A percentile compares a stretch with the other conserved stretches of the same genome.
These are phyloP conservation scores for Caiman crocodilus DNA, from an alignment of 2,797 vertebrate genomes.

Conservation along the genomic window DNA sequence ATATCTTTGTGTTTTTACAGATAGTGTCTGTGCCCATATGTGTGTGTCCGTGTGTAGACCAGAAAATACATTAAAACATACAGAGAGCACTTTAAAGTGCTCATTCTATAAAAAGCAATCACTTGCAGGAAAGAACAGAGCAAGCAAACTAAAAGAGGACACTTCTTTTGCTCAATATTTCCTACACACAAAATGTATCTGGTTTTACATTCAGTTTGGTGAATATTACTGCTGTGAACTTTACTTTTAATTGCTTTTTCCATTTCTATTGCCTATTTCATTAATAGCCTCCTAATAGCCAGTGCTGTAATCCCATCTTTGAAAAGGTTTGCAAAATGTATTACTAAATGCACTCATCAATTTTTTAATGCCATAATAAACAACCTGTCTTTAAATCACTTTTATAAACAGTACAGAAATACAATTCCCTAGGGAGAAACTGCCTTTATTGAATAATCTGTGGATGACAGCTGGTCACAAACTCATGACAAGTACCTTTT, in stretches of 20 bases:
- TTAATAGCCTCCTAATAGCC: background rate
- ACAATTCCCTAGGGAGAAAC: background rate
- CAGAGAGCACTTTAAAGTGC: conserved; percentile 26
- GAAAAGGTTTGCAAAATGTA: background rate
- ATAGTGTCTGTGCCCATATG: background rate
- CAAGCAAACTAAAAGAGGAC: background rate
- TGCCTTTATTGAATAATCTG: background rate
- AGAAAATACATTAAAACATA: background rate
- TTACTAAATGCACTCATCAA: background rate
- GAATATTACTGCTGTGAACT: background rate
- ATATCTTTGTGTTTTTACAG: conserved; percentile 1
- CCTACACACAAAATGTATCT: background rate
- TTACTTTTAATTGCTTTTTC: conserved; percentile 11
- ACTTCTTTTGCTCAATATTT: background rate
- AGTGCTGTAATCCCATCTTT: background rate
- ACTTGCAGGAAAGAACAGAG: conserved; percentile 24
- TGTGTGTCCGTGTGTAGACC: background rate
- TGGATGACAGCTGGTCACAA: background rate
- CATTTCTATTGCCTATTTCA: background rate
- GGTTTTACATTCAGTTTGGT: background rate
- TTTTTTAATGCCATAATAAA: background rate
- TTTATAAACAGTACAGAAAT: background rate
- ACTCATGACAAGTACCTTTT: background rate
- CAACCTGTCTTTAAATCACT: background rate
- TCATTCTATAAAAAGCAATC: conserved; percentile 30